Evolutionary conservation across 2,888 invertebrate species (phyloP).

Genomic region (Pomacea canaliculata): DNA sequence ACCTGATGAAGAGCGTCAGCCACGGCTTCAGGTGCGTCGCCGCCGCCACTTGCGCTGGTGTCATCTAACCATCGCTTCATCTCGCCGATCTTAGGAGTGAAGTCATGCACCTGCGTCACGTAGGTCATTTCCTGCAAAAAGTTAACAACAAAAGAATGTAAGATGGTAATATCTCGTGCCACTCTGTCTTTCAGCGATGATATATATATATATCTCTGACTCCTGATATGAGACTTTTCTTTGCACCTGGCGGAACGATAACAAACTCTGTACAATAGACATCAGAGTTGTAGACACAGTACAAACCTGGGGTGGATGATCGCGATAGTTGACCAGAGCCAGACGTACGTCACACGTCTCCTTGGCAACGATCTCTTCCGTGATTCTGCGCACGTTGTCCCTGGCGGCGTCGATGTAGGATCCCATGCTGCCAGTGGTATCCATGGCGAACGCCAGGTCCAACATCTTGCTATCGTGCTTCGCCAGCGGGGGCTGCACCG

Average conservation of each 20-base stretch:
- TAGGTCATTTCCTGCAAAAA: slow-evolving; percentile 44
- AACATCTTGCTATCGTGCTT: slow-evolving; percentile 52
- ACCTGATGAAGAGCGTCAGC: slow-evolving; percentile 60
- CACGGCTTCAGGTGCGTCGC: slow-evolving; percentile 63
- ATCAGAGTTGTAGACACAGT: too few species aligned
- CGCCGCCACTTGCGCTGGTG: slow-evolving; percentile 58
- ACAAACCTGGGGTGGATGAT: slow-evolving; percentile 57
- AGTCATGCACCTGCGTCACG: slow-evolving; percentile 61
- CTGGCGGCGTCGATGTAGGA: slow-evolving; percentile 58
- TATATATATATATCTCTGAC: too few species aligned
- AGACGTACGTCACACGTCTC: slow-evolving; percentile 61
- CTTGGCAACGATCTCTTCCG: slow-evolving; percentile 58
- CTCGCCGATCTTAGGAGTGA: slow-evolving; percentile 52
- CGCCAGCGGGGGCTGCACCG: slow-evolving; percentile 39
- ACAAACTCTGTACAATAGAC: too few species aligned
- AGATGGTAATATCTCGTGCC: too few species aligned
- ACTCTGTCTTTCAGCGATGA: too few species aligned
- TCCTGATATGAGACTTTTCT: too few species aligned
- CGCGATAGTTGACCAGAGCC: slow-evolving; percentile 63
- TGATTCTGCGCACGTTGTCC: slow-evolving; percentile 58
- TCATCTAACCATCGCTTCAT: slow-evolving; percentile 60
- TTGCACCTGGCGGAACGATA: too few species aligned
- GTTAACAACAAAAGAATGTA: too few species aligned
- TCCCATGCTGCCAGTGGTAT: slow-evolving; percentile 59
- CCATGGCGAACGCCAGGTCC: slow-evolving; percentile 66